Percentiles rank a stretch among this genome's conserved stretches.
Conservation (phyloP, 2,888 invertebrate species). For the Drosophila siamana region DNA sequence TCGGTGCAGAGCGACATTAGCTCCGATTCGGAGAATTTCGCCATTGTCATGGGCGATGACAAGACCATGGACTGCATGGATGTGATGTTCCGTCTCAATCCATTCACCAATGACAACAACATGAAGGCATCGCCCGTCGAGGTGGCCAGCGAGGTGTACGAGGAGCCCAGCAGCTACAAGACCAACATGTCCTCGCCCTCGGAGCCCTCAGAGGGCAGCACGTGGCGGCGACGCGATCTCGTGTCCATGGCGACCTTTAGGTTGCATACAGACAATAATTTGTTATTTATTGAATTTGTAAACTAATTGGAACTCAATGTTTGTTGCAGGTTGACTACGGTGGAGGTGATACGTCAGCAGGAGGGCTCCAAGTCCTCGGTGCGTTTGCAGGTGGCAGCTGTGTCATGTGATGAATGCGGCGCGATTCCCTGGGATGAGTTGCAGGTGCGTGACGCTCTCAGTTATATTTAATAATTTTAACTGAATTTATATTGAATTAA, state of each 20-base stretch:
- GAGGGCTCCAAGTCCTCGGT: slow-evolving; percentile 89
- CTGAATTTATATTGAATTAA: slow-evolving; percentile 25
- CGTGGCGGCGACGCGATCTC: slow-evolving; percentile 91
- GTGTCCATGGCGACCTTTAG: slow-evolving; percentile 87
- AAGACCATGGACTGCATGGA: slow-evolving; percentile 90
- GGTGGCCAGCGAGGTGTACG: slow-evolving; percentile 93
- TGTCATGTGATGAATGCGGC: slow-evolving; percentile 93
- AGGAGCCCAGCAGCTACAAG: slow-evolving; percentile 87
- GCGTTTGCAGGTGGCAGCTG: slow-evolving; percentile 89
- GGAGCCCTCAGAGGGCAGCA: slow-evolving; percentile 92
- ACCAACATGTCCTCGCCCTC: slow-evolving; percentile 92
- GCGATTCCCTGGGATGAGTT: slow-evolving; percentile 97
- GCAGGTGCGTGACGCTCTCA: slow-evolving; percentile 88
- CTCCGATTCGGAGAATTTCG: slow-evolving; percentile 94
- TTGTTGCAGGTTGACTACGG: slow-evolving; percentile 91
- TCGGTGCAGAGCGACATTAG: slow-evolving; percentile 93
- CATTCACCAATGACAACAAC: slow-evolving; percentile 86
- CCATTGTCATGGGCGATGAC: slow-evolving; percentile 89
- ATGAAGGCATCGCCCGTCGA: slow-evolving; percentile 87
- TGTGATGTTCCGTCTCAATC: slow-evolving; percentile 88
- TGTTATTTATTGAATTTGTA: slow-evolving; percentile 22
- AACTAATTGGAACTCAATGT: slow-evolving; percentile 51
- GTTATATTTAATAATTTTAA: slow-evolving; percentile 6
- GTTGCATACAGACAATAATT: slow-evolving; percentile 53
- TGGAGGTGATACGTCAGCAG: slow-evolving; percentile 91